Conservation (phyloP, 2,797 vertebrate species). For the Telmatherina bonti region DNA sequence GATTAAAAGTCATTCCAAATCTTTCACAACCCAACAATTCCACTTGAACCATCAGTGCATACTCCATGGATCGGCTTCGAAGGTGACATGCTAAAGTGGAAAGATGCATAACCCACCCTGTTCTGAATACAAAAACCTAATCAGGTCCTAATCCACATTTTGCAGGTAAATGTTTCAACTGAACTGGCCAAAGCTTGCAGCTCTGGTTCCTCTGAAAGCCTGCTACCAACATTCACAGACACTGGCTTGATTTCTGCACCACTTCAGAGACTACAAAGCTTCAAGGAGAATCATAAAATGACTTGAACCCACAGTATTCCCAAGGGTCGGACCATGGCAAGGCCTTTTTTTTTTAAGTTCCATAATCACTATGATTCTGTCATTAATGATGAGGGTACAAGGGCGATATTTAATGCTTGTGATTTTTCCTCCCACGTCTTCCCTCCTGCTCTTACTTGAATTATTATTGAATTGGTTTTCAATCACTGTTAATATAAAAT, state of each 20-base stretch:
- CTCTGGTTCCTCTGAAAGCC: background rate
- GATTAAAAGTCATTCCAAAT: conserved; percentile 15
- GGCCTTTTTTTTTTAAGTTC: conserved; percentile 2
- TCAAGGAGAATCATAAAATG: conserved; percentile 6
- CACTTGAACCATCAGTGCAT: conserved; percentile 13
- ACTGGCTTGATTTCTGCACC: conserved; percentile 22
- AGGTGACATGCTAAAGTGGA: background rate
- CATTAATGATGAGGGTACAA: conserved; percentile 23
- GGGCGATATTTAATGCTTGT: conserved; percentile 1
- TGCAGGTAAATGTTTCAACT: conserved; percentile 2
- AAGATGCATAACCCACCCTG: background rate
- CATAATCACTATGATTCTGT: conserved; percentile 16
- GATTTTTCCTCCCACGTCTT: background rate
- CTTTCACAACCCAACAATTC: conserved; percentile 14
- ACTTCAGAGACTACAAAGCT: background rate
- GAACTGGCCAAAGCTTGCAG: conserved; percentile 7
- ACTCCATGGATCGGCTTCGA: background rate
- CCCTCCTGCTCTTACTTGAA: background rate
- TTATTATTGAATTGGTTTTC: conserved; percentile 9
- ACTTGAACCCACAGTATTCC: background rate
- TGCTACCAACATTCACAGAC: background rate
- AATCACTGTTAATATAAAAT: conserved; percentile 10
- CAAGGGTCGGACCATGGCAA: background rate
- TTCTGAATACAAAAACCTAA: conserved; percentile 7
- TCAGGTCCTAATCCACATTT: too few species aligned